Conservation (phyloP, 2,113 vertebrate species). For the Oceanites oceanicus region DNA sequence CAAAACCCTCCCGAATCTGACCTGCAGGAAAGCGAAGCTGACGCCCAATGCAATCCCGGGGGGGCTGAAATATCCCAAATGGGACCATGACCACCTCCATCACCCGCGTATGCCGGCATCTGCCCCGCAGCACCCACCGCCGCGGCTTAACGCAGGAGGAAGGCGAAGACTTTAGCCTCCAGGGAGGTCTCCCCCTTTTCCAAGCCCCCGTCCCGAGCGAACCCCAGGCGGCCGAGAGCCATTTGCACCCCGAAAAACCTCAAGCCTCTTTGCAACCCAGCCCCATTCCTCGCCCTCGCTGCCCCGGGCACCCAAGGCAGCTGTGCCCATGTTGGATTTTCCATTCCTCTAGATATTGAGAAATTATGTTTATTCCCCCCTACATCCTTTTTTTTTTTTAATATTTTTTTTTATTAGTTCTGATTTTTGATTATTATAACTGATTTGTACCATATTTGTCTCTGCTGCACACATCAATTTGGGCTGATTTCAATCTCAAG, state of each 20-base stretch:
- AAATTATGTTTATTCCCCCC: background rate
- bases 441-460: slow-evolving; percentile 90
- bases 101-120: accelerated
- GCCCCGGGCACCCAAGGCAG: background rate
- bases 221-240: accelerated
- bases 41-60: accelerated
- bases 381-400: background rate
- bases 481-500: slow-evolving; percentile 84
- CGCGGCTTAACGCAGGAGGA: accelerated
- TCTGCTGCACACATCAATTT: slow-evolving; percentile 83
- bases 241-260: background rate
- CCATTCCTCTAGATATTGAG: background rate
- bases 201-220: background rate
- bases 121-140: accelerated
- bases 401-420: background rate
- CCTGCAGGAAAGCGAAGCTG: accelerated
- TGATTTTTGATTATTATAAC: slow-evolving; percentile 86
- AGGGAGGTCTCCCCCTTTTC: background rate
- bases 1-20: accelerated
- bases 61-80: accelerated
- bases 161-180: background rate
- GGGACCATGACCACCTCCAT: background rate
- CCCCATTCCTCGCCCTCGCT: background rate
- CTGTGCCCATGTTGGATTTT: background rate
- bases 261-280: background rate